Evolutionary conservation across 2,888 invertebrate species (phyloP).

Genomic region (Scelioninae gen. 1): DNA sequence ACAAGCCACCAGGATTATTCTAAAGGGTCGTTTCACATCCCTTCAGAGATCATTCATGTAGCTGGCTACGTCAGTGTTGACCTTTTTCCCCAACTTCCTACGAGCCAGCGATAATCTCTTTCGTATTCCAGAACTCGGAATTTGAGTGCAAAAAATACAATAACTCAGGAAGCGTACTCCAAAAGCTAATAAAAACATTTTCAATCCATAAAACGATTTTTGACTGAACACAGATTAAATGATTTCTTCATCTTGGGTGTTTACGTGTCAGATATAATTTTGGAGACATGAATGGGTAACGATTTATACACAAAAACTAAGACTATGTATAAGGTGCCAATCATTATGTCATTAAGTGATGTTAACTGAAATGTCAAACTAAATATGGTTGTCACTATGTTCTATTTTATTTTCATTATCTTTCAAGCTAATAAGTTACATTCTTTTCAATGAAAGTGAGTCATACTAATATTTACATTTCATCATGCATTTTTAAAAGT

Average conservation of each 20-base stretch:
- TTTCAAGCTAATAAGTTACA: neutral
- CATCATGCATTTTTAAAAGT: neutral
- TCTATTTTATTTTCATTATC: constrained; percentile 3
- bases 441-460: constrained; percentile 7
- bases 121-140: constrained; percentile 39
- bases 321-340: constrained; percentile 44
- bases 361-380: constrained; percentile 15
- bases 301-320: constrained; percentile 34
- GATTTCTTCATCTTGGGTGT: constrained; percentile 20
- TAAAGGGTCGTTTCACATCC: constrained; percentile 45
- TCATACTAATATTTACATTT: constrained; percentile 14
- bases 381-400: constrained; percentile 12
- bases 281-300: constrained; percentile 1
- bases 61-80: constrained; percentile 47
- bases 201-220: constrained; percentile 33
- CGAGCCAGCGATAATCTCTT: constrained; percentile 46
- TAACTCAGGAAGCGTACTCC: constrained; percentile 46
- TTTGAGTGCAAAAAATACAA: constrained; percentile 56
- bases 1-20: constrained; percentile 58
- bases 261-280: constrained; percentile 30
- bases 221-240: constrained; percentile 30
- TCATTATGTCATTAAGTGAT: constrained; percentile 38
- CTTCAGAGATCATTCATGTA: constrained; percentile 49
- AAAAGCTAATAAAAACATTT: constrained; percentile 62
- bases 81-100: constrained; percentile 55